Evolutionary conservation across 2,888 invertebrate genomes (phyloP).

Genomic region (Elysia crispata): DNA sequence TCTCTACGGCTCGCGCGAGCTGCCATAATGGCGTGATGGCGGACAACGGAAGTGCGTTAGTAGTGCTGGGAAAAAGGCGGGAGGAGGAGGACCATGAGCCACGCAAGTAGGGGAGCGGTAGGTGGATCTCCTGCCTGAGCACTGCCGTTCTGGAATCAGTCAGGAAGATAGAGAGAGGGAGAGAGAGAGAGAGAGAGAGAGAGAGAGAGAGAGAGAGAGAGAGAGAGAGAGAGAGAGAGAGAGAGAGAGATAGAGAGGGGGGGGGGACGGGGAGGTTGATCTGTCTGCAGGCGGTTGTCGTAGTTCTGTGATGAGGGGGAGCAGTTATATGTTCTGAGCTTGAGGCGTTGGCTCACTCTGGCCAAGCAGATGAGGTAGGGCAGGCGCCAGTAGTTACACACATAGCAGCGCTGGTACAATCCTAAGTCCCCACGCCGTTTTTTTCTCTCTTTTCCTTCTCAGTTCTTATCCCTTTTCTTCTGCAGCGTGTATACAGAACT

Average conservation of each 20-base stretch:
- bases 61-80: not conserved
- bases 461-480: no score
- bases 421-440: no score
- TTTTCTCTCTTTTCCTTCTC: no score
- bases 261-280: conserved; percentile 7
- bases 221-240: not conserved
- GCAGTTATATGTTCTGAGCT: no score
- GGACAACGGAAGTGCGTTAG: conserved; percentile 40
- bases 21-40: conserved; percentile 36
- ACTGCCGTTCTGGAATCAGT: no score
- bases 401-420: no score
- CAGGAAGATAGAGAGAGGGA: not conserved
- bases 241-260: not conserved
- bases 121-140: no score
- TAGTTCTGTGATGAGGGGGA: not conserved
- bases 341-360: no score
- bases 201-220: not conserved
- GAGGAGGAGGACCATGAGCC: not conserved
- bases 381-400: not conserved
- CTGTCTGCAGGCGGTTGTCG: not conserved
- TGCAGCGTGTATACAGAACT: not conserved
- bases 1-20: no score
- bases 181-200: not conserved
- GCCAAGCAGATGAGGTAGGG: not conserved
- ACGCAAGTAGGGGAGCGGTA: conserved; percentile 10